These are phyloP conservation scores for Toxostoma redivivum DNA, from an alignment of 2,113 vertebrate species.

Conservation along the genomic window DNA sequence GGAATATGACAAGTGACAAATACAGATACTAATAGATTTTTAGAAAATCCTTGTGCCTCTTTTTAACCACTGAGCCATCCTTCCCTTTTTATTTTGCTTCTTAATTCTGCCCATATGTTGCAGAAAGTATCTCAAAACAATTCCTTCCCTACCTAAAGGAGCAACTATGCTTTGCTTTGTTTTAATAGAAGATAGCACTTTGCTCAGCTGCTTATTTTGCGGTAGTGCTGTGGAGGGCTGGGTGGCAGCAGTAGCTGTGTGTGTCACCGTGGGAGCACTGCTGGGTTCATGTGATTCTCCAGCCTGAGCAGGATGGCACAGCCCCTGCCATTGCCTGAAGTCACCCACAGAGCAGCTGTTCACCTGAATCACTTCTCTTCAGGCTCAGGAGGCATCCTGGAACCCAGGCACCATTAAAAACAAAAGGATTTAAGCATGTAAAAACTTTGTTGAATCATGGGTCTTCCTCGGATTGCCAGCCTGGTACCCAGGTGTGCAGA, in stretches of 20 bases:
- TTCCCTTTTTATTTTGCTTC: background rate
- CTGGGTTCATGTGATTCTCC: background rate
- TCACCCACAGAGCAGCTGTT: background rate
- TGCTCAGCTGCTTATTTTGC: background rate
- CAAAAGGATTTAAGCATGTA: background rate
- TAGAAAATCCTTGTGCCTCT: background rate
- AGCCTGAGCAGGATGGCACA: background rate
- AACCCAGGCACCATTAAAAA: background rate
- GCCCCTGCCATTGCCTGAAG: background rate
- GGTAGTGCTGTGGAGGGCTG: background rate
- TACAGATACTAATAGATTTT: background rate
- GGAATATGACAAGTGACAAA: background rate
- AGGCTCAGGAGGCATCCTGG: background rate
- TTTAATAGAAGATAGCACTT: background rate
- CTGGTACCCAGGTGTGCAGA: background rate
- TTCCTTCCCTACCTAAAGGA: background rate
- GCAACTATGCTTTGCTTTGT: background rate
- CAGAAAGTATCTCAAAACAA: background rate
- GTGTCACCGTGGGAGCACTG: accelerated
- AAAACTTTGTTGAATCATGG: background rate
- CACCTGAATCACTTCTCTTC: background rate
- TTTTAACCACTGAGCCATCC: background rate
- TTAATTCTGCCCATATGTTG: background rate
- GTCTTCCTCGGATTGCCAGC: background rate
- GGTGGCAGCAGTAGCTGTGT: background rate